Conservation (phyloP, 2,797 vertebrate species). For the Manis javanica region DNA sequence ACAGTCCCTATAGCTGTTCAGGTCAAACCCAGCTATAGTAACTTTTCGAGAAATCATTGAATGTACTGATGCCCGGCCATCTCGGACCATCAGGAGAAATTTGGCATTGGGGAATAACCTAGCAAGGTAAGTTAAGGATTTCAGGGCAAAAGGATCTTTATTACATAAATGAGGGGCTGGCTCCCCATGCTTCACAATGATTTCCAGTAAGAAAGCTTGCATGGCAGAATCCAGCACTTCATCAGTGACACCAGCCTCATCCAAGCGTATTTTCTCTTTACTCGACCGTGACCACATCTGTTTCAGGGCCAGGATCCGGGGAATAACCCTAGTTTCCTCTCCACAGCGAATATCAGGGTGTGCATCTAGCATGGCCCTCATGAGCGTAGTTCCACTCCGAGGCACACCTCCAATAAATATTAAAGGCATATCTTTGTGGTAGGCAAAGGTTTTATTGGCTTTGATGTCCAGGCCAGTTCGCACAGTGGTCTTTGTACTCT, state of each 20-base stretch:
- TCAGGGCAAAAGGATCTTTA: conserved; percentile 98
- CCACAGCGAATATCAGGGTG: conserved; percentile 96
- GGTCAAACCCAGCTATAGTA: conserved; percentile 98
- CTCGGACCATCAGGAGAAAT: conserved; percentile 97
- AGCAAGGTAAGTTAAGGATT: conserved; percentile 97
- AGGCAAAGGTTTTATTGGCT: conserved; percentile 87
- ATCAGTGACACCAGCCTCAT: conserved; percentile 97
- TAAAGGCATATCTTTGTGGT: conserved; percentile 98
- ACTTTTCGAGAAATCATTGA: conserved; percentile 99
- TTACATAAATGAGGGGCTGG: conserved; percentile 97
- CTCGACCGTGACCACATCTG: conserved; percentile 99
- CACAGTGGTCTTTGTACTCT: conserved; percentile 84
- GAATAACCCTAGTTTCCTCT: conserved; percentile 97
- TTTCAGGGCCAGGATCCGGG: conserved; percentile 96
- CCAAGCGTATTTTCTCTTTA: conserved; percentile 96
- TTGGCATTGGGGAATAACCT: conserved; percentile 98
- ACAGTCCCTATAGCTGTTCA: conserved; percentile 98
- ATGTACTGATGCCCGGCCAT: conserved; percentile 97
- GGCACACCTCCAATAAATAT: conserved; percentile 98
- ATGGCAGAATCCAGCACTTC: conserved; percentile 98
- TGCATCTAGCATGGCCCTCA: conserved; percentile 98
- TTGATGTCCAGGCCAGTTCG: conserved; percentile 86
- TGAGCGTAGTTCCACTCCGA: conserved; percentile 96
- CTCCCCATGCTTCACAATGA: conserved; percentile 98
- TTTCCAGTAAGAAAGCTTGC: conserved; percentile 97